These are phyloP conservation scores for Calyptommatus sinebrachiatus DNA, from an alignment of 2,113 vertebrate species.

Conservation along the genomic window DNA sequence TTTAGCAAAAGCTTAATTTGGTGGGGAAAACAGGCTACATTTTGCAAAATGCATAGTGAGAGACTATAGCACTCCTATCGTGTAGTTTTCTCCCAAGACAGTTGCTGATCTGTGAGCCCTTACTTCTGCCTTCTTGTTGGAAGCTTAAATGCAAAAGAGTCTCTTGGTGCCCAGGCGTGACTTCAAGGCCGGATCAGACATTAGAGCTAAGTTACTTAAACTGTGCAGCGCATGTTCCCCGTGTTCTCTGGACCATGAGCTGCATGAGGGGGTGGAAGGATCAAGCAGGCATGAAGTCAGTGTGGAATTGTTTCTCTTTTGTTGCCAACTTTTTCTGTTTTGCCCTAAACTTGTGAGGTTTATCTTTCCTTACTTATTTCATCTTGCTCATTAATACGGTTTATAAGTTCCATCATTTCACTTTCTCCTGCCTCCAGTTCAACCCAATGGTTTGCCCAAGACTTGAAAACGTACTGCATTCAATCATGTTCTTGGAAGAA, in stretches of 20 bases:
- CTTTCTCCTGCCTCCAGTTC: background rate
- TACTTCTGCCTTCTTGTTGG: background rate
- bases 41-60: background rate
- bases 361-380: background rate
- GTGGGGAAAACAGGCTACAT: background rate
- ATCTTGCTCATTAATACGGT: background rate
- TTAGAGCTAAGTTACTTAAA: constrained; percentile 1
- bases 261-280: background rate
- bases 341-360: background rate
- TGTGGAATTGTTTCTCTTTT: background rate
- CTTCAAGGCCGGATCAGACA: constrained; percentile 5
- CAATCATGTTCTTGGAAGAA: background rate
- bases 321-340: background rate
- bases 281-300: background rate
- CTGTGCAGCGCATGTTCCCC: background rate
- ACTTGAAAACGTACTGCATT: background rate
- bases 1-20: constrained; percentile 10
- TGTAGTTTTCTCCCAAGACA: background rate
- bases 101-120: constrained; percentile 6
- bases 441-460: background rate
- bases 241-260: background rate
- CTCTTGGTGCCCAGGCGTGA: constrained; percentile 1
- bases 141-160: constrained; percentile 9
- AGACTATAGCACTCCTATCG: background rate
- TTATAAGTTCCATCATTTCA: background rate